Evolutionary conservation across 2,797 vertebrate genomes (phyloP).

Genomic region (Atherinosoma microstoma): DNA sequence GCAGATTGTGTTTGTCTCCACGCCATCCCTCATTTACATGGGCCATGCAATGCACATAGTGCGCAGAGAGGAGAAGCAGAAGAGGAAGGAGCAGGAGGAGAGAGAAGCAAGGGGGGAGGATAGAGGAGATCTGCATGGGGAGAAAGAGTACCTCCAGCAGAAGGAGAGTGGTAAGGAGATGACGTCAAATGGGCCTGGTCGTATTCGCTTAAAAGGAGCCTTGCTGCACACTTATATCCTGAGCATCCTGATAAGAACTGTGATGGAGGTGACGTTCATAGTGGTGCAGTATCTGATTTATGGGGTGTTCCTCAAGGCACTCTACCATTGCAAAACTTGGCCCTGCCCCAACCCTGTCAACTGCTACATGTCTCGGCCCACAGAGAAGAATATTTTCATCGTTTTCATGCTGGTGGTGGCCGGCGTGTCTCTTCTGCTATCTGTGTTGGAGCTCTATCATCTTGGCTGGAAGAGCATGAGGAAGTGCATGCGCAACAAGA

Average conservation of each 20-base stretch:
- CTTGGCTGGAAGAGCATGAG: conserved; percentile 90
- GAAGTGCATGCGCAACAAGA: conserved; percentile 66
- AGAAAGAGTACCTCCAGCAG: conserved; percentile 84
- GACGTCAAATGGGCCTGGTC: conserved; percentile 76
- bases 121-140: conserved; percentile 78
- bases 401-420: conserved; percentile 97
- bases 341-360: conserved; percentile 96
- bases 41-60: conserved; percentile 95
- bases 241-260: conserved; percentile 94
- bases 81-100: conserved; percentile 82
- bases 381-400: conserved; percentile 98
- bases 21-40: conserved; percentile 96
- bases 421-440: conserved; percentile 91
- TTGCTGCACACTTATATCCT: conserved; percentile 92
- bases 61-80: conserved; percentile 90
- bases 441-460: conserved; percentile 92
- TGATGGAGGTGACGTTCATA: conserved; percentile 94
- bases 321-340: conserved; percentile 89
- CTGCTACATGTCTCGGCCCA: conserved; percentile 97
- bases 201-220: conserved; percentile 87
- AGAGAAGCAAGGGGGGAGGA: conserved; percentile 71
- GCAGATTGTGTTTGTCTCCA: conserved; percentile 98
- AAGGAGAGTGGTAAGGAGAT: conserved; percentile 72
- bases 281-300: conserved; percentile 95
- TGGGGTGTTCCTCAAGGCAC: conserved; percentile 90